Percentiles rank a stretch among this genome's conserved stretches.
phyloP scores from a whole-genome alignment of 2,113 vertebrate genomes.

The Romanogobio albipinnatus region DNA sequence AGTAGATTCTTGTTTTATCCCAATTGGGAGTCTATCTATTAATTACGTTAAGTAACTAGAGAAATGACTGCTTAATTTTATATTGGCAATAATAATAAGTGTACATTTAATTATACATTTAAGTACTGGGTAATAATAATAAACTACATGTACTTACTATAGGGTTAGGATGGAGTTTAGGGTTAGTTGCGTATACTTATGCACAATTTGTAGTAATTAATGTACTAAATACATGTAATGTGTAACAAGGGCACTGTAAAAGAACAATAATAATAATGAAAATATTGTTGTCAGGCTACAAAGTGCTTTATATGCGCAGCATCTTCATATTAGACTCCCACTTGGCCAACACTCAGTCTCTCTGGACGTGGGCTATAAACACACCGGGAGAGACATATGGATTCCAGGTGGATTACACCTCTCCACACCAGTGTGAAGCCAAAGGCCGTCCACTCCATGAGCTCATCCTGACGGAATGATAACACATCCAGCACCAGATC shows the following conservation, averaged over 20 bases:
- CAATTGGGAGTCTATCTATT: background rate
- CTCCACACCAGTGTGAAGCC: constrained; percentile 35
- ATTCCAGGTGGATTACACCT: constrained; percentile 48
- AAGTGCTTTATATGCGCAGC: background rate
- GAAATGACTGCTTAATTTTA: background rate
- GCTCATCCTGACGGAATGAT: constrained; percentile 86
- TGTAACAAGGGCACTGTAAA: background rate
- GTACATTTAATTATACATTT: too few relatives aligned
- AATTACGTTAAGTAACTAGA: background rate
- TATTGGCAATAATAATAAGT: background rate
- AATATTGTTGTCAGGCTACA: background rate
- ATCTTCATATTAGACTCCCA: constrained; percentile 12
- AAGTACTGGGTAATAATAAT: too few relatives aligned
- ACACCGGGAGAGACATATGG: constrained; percentile 46
- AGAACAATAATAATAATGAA: background rate
- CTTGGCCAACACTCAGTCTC: constrained; percentile 26
- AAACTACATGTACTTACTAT: too few relatives aligned
- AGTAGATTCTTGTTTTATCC: background rate
- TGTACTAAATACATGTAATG: too few relatives aligned
- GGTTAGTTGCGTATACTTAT: too few relatives aligned
- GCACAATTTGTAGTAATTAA: too few relatives aligned
- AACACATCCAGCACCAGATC: constrained; percentile 91
- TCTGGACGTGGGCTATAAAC: constrained; percentile 23
- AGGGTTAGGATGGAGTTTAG: too few relatives aligned
- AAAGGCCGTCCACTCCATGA: constrained; percentile 67